Base-by-base conservation (phyloP, 2,797 vertebrate species). In the Mus caroli region DNA sequence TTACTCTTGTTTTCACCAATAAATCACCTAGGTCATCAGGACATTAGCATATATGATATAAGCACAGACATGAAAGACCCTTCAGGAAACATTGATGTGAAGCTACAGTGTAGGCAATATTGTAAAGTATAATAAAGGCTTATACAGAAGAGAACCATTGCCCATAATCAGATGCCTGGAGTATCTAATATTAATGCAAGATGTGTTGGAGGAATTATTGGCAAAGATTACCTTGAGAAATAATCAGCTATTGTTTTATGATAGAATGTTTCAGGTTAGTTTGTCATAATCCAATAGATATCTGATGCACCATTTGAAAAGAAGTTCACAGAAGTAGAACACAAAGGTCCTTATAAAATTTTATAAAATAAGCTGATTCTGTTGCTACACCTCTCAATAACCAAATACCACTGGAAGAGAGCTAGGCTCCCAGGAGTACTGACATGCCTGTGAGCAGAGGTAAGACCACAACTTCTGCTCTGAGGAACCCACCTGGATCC, bases 281-380 rank as follows among this genome's bases (percentile, higher is more conserved):
- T 94, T 85, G 2, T 94, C 84, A 95, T 3, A 95, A 37, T 14
- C 0, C 4, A 67, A n/a, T 40, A 69, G 15, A 58, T 90, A 84
- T 37, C 37, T 71, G 28, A 64, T 0, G 37, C 1, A 31, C 10
- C 31, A 43, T 85, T 90, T 75, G 10, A n/a, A 86, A 60, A 52
- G 20, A 14, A 9, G 40, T 86, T 89, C 28, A 54, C 14, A 60
- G 58, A 60, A 60, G 58, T 60, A 10, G 2, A 11, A 60, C 22
- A 60, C 58, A 3, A 60, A 60, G 9, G 24, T 60, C 8, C 24
- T 60, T 24, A 60, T 60, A 60, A 60, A 24, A 60, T 26, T 26
- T 24, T 60, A 60, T 26, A 60, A 60, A 60, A 24, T 60, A 60
- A 7, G 22, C 20, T 60, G 20, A 9, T 24, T 1, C 58, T 26